Evolutionary conservation across 2,797 vertebrate genomes (phyloP).

Genomic region (Microctenopoma stevenorrisi): DNA sequence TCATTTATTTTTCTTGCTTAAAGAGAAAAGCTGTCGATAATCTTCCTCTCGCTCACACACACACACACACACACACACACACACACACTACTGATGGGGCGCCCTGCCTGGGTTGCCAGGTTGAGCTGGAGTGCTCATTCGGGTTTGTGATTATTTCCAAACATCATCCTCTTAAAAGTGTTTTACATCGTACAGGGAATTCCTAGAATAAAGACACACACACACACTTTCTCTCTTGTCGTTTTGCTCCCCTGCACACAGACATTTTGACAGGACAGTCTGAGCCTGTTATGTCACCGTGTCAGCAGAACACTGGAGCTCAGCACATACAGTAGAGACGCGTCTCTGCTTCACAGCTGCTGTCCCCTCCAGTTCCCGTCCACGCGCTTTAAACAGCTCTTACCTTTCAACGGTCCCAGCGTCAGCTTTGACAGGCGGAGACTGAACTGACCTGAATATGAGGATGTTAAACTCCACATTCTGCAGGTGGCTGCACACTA

Average conservation of each 20-base stretch:
- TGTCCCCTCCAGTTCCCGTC: background rate
- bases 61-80: background rate
- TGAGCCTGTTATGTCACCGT: conserved; percentile 31
- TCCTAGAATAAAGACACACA: conserved; percentile 27
- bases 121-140: conserved; percentile 22
- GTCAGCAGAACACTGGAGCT: conserved; percentile 14
- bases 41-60: background rate
- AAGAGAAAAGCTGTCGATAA: background rate
- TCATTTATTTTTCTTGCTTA: background rate
- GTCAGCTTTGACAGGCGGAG: no score
- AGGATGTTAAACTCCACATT: no score
- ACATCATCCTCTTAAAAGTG: conserved; percentile 16
- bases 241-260: background rate
- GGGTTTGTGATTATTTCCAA: conserved; percentile 34
- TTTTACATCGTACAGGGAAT: conserved; percentile 31
- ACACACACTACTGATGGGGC: background rate
- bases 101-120: conserved; percentile 1
- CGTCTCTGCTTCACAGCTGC: conserved; percentile 1
- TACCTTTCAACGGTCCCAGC: no score
- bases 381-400: rapidly evolving
- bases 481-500: no score
- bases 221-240: background rate
- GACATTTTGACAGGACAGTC: conserved; percentile 39
- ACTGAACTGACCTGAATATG: no score
- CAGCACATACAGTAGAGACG: background rate